Evolutionary conservation across 2,113 vertebrate species (phyloP).

Genomic region (Scatophagus argus): DNA sequence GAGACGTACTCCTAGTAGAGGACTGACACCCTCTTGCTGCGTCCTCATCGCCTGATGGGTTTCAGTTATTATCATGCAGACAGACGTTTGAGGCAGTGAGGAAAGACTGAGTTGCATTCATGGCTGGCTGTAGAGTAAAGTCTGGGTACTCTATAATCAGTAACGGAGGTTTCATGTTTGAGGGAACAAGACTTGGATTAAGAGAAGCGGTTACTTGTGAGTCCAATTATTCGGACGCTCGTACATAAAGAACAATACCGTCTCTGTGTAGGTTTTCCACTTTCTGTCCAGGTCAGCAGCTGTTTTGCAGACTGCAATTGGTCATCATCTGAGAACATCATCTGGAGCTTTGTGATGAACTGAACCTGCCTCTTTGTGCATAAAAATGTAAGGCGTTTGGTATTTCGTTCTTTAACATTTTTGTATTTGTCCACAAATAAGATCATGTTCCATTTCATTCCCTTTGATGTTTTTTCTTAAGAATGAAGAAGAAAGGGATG

Average conservation of each 20-base stretch:
- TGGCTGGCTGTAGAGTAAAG: not conserved
- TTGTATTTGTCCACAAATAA: not conserved
- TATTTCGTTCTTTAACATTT: not conserved
- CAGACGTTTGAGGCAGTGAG: not conserved
- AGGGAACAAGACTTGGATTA: not conserved
- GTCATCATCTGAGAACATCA: not conserved
- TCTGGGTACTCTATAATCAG: not conserved
- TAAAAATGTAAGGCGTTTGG: not conserved
- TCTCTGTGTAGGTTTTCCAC: not conserved
- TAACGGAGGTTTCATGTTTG: not conserved
- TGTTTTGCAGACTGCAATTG: not conserved
- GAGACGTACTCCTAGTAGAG: constrained; percentile 29
- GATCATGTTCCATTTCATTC: not conserved
- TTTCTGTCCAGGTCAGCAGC: not conserved
- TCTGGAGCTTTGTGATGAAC: not conserved
- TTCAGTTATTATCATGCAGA: not conserved
- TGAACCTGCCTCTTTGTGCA: not conserved
- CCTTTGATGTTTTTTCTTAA: not conserved
- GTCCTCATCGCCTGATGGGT: constrained; percentile 8
- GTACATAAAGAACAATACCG: not conserved
- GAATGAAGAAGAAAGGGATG: no score
- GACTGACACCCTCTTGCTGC: not conserved
- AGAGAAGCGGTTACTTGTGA: not conserved
- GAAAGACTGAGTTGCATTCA: not conserved
- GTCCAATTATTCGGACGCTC: not conserved